A percentile compares a stretch with the other conserved stretches of the same genome.
Evolutionary conservation across 2,113 vertebrate species (phyloP).

Genomic region (Stercorarius parasiticus): DNA sequence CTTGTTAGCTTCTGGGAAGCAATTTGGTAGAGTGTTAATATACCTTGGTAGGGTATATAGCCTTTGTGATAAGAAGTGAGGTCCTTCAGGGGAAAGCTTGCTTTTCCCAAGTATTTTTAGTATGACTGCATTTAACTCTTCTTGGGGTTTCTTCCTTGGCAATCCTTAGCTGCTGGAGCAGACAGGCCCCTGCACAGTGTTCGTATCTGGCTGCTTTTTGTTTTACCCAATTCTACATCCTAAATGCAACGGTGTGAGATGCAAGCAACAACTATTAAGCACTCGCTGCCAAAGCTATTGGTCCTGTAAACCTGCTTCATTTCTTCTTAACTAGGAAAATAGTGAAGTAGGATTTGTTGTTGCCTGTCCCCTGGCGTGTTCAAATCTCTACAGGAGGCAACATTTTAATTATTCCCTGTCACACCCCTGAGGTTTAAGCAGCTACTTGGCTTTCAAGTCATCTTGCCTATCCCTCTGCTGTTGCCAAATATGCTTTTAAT

Average conservation of each 20-base stretch:
- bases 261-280: background rate
- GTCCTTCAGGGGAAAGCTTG: background rate
- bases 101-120: constrained; percentile 37
- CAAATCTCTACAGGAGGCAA: background rate
- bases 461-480: constrained; percentile 1
- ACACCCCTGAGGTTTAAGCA: background rate
- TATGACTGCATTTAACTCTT: background rate
- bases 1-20: background rate
- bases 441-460: constrained; percentile 33
- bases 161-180: background rate
- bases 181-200: background rate
- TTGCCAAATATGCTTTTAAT: constrained; percentile 30
- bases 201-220: background rate
- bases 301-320: background rate
- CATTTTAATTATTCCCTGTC: constrained; percentile 51
- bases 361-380: background rate
- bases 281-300: background rate
- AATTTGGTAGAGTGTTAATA: background rate
- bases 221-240: background rate
- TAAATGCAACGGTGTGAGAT: background rate
- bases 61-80: background rate
- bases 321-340: background rate
- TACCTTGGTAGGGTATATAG: background rate
- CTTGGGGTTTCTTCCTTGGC: background rate
- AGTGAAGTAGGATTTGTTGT: background rate